Percentiles rank a stretch among this genome's conserved stretches.
Conservation (phyloP, 2,888 invertebrate species). For the Calephelis perditalis region DNA sequence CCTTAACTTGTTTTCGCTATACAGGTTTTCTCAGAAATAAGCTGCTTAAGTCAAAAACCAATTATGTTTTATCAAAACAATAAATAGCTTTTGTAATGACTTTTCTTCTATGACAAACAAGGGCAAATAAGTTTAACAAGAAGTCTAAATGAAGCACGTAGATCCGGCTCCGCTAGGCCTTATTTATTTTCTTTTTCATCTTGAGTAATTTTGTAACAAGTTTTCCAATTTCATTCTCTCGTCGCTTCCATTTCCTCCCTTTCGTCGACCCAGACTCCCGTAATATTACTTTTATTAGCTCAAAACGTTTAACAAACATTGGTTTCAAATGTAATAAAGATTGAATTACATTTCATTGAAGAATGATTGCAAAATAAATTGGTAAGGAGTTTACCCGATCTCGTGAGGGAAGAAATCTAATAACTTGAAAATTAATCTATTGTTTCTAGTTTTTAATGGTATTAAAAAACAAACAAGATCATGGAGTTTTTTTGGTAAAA, state of each 20-base stretch:
- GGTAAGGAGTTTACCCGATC: slow-evolving; percentile 7
- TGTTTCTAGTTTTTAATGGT: too few species aligned
- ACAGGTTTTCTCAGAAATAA: background rate
- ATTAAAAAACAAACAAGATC: too few species aligned
- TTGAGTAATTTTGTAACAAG: slow-evolving; percentile 72
- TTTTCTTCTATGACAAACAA: slow-evolving; percentile 1
- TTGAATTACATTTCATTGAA: slow-evolving; percentile 54
- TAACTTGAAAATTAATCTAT: slow-evolving; percentile 11
- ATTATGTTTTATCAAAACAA: background rate
- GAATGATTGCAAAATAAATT: slow-evolving; percentile 32
- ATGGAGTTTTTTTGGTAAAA: too few species aligned
- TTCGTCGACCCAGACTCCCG: slow-evolving; percentile 55
- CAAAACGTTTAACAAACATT: slow-evolving; percentile 74
- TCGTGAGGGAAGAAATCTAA: slow-evolving; percentile 32
- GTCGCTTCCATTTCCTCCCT: slow-evolving; percentile 73
- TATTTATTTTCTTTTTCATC: slow-evolving; percentile 71
- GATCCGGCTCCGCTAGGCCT: slow-evolving; percentile 55
- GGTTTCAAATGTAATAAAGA: slow-evolving; percentile 65
- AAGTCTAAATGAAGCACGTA: slow-evolving; percentile 41
- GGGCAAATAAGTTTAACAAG: slow-evolving; percentile 27
- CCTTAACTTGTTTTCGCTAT: too few species aligned
- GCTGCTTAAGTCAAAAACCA: background rate
- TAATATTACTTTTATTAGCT: slow-evolving; percentile 76
- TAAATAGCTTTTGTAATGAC: background rate
- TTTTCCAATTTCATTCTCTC: slow-evolving; percentile 77